Evolutionary conservation across 2,113 vertebrate genomes (phyloP).

Genomic region (Lampris incognitus): DNA sequence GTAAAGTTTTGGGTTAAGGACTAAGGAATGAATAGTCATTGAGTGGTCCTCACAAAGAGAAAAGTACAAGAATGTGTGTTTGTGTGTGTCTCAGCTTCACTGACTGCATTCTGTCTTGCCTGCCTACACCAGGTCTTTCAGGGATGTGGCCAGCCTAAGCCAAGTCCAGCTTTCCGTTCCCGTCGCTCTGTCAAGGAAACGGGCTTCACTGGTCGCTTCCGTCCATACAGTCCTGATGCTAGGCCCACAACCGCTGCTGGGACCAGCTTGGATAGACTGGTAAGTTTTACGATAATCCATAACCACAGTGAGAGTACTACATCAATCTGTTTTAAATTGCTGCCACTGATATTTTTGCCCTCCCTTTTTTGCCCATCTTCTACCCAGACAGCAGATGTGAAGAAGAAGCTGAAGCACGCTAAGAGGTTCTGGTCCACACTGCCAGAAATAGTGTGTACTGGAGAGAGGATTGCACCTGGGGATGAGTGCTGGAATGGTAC

Average conservation of each 20-base stretch:
- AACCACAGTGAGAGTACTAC: neutral
- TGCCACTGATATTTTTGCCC: neutral
- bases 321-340: neutral
- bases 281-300: conserved; percentile 59
- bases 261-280: conserved; percentile 94
- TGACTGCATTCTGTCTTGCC: neutral
- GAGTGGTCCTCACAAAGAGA: too few species aligned
- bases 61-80: too few species aligned
- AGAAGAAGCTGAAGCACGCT: conserved; percentile 93
- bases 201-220: conserved; percentile 89
- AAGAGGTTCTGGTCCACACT: conserved; percentile 99
- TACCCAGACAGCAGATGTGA: conserved; percentile 91
- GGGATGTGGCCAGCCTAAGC: conserved; percentile 95
- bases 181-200: conserved; percentile 87
- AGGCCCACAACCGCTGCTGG: conserved; percentile 95
- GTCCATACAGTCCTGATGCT: conserved; percentile 91
- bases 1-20: too few species aligned
- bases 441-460: conserved; percentile 89
- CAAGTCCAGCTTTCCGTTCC: conserved; percentile 74
- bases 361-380: neutral
- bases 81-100: neutral
- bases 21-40: too few species aligned
- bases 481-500: conserved; percentile 91
- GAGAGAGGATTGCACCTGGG: conserved; percentile 87
- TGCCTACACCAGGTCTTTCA: conserved; percentile 89